Conservation (phyloP, 2,113 vertebrate genomes). For the Periophthalmodon schlosseri region DNA sequence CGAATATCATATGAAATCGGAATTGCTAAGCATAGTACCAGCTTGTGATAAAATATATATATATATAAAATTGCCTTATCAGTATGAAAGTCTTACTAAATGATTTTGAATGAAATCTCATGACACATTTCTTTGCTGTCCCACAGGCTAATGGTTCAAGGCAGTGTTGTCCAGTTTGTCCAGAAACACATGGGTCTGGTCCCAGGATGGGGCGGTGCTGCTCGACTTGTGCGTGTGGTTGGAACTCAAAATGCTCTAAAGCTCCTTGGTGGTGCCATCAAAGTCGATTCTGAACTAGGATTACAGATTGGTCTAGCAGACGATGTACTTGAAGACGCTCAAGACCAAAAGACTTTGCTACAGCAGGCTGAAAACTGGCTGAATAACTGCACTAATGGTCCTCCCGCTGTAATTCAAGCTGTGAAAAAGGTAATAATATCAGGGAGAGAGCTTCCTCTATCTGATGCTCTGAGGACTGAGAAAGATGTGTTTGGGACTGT, state of each 20-base stretch:
- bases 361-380: conserved; percentile 83
- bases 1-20: background rate
- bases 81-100: background rate
- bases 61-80: background rate
- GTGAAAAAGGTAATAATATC: conserved; percentile 84
- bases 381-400: conserved; percentile 74
- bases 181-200: conserved; percentile 95
- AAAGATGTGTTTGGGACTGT: conserved; percentile 86
- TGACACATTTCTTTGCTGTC: conserved; percentile 10
- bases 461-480: conserved; percentile 85
- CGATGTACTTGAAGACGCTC: conserved; percentile 64
- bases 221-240: conserved; percentile 81
- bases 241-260: conserved; percentile 82
- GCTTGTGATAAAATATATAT: background rate
- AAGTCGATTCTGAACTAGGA: conserved; percentile 76
- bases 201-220: conserved; percentile 91
- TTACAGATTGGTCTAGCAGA: conserved; percentile 82
- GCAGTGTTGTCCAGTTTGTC: conserved; percentile 90
- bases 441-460: conserved; percentile 83
- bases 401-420: conserved; percentile 81
- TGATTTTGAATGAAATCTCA: background rate
- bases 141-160: conserved; percentile 86
- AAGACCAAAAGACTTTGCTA: conserved; percentile 40
- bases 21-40: background rate
- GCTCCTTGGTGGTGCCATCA: conserved; percentile 79